A percentile compares a stretch with the other conserved stretches of the same genome.
phyloP scores from a whole-genome alignment of 2,113 vertebrate genomes.

The Cichladusa arquata region DNA sequence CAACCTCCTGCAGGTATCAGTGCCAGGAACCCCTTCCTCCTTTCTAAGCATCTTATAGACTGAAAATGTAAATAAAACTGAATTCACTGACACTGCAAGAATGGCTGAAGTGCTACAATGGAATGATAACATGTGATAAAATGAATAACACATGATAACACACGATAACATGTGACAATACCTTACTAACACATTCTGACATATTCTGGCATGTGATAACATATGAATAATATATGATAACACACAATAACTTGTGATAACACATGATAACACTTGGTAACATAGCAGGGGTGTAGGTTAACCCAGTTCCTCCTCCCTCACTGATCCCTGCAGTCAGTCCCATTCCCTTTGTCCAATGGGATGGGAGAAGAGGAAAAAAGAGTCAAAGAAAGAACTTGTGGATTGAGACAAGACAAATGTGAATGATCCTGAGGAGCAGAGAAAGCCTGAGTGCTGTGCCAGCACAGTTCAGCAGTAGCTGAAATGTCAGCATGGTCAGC shows the following conservation, averaged over 20 bases:
- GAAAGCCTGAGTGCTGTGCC: background rate
- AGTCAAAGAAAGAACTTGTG: background rate
- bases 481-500: background rate
- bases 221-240: background rate
- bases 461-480: background rate
- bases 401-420: background rate
- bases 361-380: background rate
- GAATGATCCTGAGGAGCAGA: background rate
- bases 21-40: rapidly evolving
- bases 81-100: background rate
- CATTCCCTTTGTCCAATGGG: rapidly evolving
- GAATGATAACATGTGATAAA: too few relatives aligned
- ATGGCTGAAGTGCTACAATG: background rate
- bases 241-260: background rate
- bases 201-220: background rate
- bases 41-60: background rate
- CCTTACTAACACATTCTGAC: too few relatives aligned
- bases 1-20: background rate
- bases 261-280: background rate
- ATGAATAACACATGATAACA: background rate
- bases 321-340: rapidly evolving
- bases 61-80: background rate
- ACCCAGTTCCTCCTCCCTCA: background rate
- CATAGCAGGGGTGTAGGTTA: background rate
- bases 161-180: background rate